Percentiles rank a stretch among this genome's conserved stretches.
Evolutionary conservation across 2,797 vertebrate species (phyloP).

Genomic region (Diplodus puntazzo): DNA sequence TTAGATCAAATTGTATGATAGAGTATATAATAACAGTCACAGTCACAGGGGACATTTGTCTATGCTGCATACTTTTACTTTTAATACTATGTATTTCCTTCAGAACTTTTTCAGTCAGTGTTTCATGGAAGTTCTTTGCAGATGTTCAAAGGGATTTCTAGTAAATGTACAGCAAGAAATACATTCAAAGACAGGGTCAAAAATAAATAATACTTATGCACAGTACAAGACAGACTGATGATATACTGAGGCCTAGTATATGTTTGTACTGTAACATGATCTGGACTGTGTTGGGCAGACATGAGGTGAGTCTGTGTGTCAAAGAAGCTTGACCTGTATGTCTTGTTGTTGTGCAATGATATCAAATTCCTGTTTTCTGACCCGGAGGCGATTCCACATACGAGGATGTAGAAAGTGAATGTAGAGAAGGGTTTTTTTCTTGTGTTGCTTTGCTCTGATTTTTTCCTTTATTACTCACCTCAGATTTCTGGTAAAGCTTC

Average conservation of each 20-base stretch:
- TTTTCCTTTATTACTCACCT: constrained; percentile 37
- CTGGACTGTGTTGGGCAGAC: background rate
- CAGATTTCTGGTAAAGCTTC: constrained; percentile 12
- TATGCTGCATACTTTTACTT: no score
- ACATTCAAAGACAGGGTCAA: background rate
- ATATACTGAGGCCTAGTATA: background rate
- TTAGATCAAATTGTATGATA: no score
- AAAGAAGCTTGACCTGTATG: constrained; percentile 11
- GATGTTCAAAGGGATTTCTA: constrained; percentile 7
- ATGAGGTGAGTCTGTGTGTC: background rate
- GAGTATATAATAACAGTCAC: no score
- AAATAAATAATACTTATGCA: background rate
- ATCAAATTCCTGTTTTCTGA: constrained; percentile 28
- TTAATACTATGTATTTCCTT: no score
- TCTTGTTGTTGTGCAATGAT: constrained; percentile 12
- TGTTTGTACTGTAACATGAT: background rate
- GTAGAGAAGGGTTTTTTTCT: background rate
- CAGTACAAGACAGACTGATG: background rate
- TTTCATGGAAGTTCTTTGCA: background rate
- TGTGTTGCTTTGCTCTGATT: background rate
- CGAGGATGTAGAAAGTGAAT: background rate
- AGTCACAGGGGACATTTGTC: no score
- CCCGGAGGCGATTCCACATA: background rate
- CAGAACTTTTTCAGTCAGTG: background rate
- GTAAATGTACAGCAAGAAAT: background rate